Evolutionary conservation across 2,113 vertebrate species (phyloP).

Genomic region (Haplotaxodon microlepis): DNA sequence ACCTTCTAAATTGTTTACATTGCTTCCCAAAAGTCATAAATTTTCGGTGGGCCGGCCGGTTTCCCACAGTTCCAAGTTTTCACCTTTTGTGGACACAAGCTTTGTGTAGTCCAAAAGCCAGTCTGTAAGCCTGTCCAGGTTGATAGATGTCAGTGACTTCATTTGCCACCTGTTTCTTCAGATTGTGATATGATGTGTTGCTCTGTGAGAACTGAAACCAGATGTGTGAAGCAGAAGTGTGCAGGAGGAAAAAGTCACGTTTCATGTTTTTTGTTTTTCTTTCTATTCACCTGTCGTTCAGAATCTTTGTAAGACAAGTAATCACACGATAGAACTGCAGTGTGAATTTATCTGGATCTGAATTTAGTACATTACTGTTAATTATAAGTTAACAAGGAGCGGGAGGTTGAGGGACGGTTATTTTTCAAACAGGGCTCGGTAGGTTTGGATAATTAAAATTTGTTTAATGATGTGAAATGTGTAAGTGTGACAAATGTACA

Average conservation of each 20-base stretch:
- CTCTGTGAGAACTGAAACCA: background rate
- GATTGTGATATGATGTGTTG: background rate
- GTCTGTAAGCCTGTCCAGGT: background rate
- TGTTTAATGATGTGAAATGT: background rate
- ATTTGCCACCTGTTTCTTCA: background rate
- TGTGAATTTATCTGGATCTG: background rate
- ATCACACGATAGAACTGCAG: background rate
- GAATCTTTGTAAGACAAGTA: background rate
- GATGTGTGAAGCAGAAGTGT: background rate
- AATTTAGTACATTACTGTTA: background rate
- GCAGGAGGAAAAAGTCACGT: background rate
- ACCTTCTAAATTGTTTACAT: background rate
- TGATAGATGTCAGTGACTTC: background rate
- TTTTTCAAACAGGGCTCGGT: background rate
- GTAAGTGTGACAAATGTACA: background rate
- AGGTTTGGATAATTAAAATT: background rate
- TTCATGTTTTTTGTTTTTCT: background rate
- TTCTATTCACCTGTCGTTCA: background rate
- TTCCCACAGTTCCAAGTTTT: background rate
- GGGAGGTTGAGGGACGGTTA: background rate
- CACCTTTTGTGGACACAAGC: background rate
- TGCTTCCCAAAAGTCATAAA: background rate
- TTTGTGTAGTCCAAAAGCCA: background rate
- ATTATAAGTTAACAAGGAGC: background rate
- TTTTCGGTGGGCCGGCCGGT: background rate